Conservation (phyloP, 2,113 vertebrate genomes). For the Myotis yumanensis region DNA sequence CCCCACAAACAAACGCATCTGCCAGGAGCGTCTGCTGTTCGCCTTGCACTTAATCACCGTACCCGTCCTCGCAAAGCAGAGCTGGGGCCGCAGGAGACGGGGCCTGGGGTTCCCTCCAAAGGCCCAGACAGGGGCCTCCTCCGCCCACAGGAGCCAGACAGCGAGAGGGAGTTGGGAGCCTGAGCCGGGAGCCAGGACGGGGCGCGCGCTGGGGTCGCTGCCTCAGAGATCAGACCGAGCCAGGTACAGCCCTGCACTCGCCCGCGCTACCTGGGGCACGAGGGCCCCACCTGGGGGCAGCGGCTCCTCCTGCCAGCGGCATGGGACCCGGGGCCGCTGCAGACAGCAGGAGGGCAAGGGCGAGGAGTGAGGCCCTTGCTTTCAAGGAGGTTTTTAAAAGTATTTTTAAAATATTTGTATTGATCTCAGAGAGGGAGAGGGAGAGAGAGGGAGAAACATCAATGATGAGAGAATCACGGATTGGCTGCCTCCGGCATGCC, state of each 20-base stretch:
- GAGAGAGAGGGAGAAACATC: too few relatives aligned
- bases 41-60: not conserved
- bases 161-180: too few relatives aligned
- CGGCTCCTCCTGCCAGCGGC: not conserved
- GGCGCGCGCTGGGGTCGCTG: accelerated
- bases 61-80: not conserved
- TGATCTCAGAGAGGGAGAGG: too few relatives aligned
- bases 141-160: not conserved
- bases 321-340: not conserved
- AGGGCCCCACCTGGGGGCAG: accelerated
- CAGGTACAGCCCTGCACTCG: accelerated
- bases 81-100: not conserved
- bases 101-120: not conserved
- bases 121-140: not conserved
- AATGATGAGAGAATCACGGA: too few relatives aligned
- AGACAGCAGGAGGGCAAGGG: too few relatives aligned
- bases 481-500: too few relatives aligned
- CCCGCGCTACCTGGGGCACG: accelerated
- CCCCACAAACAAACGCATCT: not conserved
- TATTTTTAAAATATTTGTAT: too few relatives aligned
- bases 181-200: not conserved
- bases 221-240: not conserved
- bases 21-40: accelerated
- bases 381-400: not conserved
- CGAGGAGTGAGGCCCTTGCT: not conserved